These are phyloP conservation scores for Macrochelys suwanniensis DNA, from an alignment of 2,797 vertebrate genomes.

Conservation along the genomic window DNA sequence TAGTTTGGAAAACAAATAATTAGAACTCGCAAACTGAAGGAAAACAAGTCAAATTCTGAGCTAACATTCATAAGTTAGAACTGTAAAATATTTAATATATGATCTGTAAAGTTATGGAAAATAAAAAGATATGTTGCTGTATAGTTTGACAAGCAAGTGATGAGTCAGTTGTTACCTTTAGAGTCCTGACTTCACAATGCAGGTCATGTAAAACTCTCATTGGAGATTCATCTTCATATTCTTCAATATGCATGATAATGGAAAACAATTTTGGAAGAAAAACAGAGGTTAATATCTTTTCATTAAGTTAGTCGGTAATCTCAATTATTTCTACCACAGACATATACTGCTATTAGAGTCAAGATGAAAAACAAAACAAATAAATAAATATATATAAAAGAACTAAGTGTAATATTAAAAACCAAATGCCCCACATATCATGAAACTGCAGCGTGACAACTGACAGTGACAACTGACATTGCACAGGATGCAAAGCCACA, in stretches of 20 bases:
- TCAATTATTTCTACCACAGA: background rate
- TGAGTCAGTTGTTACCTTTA: conserved; percentile 84
- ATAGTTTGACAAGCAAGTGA: background rate
- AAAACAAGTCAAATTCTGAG: background rate
- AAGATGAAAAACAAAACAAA: background rate
- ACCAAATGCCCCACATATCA: accelerated
- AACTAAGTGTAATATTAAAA: background rate
- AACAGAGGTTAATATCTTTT: background rate
- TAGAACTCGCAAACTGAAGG: background rate
- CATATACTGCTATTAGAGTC: background rate
- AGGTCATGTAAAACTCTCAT: conserved; percentile 84
- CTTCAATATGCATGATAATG: conserved; percentile 70
- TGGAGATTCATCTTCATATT: conserved; percentile 80
- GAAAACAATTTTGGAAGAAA: background rate
- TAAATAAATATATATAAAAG: background rate
- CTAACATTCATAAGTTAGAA: background rate
- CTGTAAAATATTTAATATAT: background rate
- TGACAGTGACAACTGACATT: background rate
- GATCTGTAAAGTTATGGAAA: background rate
- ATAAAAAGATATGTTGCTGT: background rate
- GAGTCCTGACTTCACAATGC: conserved; percentile 81
- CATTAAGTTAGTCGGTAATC: background rate
- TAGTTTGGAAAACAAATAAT: background rate
- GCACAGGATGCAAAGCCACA: background rate
- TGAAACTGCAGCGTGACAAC: accelerated